phyloP scores from a whole-genome alignment of 2,888 invertebrate genomes.

The Spilarctia lutea region DNA sequence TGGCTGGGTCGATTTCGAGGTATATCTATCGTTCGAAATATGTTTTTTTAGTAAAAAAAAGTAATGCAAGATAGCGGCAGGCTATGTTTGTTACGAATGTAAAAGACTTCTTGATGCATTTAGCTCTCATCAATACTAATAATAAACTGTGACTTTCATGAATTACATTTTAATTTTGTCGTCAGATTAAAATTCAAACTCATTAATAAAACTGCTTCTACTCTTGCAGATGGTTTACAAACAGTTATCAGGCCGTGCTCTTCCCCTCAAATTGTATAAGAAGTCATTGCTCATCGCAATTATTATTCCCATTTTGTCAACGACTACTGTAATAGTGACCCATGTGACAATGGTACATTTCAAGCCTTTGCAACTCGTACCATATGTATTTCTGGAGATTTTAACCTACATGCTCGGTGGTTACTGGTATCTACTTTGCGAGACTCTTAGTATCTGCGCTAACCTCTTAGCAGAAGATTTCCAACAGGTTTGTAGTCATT shows the following conservation, averaged over 20 bases:
- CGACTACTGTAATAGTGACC: conserved; percentile 88
- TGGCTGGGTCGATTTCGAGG: conserved; percentile 90
- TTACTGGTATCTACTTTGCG: conserved; percentile 90
- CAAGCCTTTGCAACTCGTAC: conserved; percentile 88
- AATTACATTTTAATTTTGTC: background rate
- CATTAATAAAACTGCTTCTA: background rate
- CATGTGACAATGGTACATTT: conserved; percentile 91
- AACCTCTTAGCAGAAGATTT: conserved; percentile 89
- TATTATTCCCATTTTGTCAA: conserved; percentile 87
- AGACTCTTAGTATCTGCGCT: conserved; percentile 88
- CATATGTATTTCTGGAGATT: conserved; percentile 90
- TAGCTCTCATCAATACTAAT: too few relatives aligned
- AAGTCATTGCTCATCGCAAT: conserved; percentile 87
- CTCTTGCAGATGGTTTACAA: conserved; percentile 85
- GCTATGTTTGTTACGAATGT: too few relatives aligned
- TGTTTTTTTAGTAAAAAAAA: background rate
- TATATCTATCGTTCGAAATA: conserved; percentile 50
- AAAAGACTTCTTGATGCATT: background rate
- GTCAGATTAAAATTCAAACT: background rate
- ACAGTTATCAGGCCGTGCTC: conserved; percentile 85
- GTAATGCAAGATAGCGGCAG: background rate
- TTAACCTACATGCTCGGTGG: conserved; percentile 90
- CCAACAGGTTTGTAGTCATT: conserved; percentile 79
- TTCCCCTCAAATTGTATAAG: conserved; percentile 86
- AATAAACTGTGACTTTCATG: background rate